Base-by-base conservation (phyloP, 2,113 vertebrate species). In the Ceuthmochares aereus region DNA sequence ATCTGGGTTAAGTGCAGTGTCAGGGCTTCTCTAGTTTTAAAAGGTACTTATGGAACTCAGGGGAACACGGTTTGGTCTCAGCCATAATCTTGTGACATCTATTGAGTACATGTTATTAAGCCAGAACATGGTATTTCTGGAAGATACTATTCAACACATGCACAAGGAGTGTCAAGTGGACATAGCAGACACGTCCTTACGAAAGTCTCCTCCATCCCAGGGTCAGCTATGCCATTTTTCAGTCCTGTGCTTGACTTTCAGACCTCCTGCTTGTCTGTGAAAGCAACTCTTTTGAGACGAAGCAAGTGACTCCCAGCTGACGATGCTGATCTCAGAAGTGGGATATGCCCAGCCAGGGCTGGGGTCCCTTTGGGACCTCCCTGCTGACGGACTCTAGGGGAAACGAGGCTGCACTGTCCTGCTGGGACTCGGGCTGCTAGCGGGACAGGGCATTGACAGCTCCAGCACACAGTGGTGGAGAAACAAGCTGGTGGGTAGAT, bases 121-220 rank as follows among this genome's bases (percentile, higher is more conserved):
- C 18, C 69, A 68, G 54, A 73, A 14, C 16, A 29, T 1, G 10
- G 12, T 3, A 18, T 20, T 52, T 7, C 6, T 81, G 59, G 47
- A 23, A 51, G 37, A 8, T 0, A 26, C 14, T 2, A 2, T 22
- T 63, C 9, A 12, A 0, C 1, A 18, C 2, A 0, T 0, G 9
- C 43, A 21, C 18, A 12, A 5, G 45, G 32, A 76, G 47, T 1
- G 8, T 30, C 36, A 25, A 1, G 7, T 1, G 25, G 62, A 58
- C 16, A 3, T 0, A 14, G 23, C 62, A 37, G 14, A 18, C 37
- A 8, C 56, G 6, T 13, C 49, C 60, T 51, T 7, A 18, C 14
- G 29, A 0, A 4, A n/a, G 17, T 6, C 47, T 13, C 26, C 19
- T 29, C 23, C 9, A 2, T 4, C 22, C 42, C 32, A 6, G 29